Evolutionary conservation across 1,140 invertebrate genomes (phyloP).

Genomic region (Drosophila pachea): DNA sequence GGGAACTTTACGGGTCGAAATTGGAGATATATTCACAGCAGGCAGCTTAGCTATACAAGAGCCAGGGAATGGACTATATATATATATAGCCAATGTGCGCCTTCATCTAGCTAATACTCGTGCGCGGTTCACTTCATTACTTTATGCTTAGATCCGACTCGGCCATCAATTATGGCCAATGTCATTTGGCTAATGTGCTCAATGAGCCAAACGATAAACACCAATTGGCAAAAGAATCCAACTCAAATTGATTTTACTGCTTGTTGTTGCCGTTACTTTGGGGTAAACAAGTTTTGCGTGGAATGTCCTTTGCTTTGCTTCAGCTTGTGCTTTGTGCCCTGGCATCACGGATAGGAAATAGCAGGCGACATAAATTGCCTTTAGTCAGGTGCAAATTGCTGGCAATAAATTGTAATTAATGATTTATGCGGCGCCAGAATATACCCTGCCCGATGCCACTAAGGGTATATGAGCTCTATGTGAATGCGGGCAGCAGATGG

Average conservation of each 20-base stretch:
- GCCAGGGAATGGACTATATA: too few relatives aligned
- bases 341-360: constrained; percentile 43
- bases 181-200: constrained; percentile 32
- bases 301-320: constrained; percentile 17
- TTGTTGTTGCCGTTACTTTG: constrained; percentile 16
- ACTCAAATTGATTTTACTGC: constrained; percentile 12
- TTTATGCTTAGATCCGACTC: too few relatives aligned
- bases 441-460: not conserved
- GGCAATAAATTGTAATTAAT: constrained; percentile 76
- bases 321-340: constrained; percentile 15
- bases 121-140: too few relatives aligned
- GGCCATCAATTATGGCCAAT: constrained; percentile 17
- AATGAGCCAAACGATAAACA: constrained; percentile 51
- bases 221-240: constrained; percentile 48
- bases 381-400: constrained; percentile 70
- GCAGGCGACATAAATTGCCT: constrained; percentile 65
- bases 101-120: too few relatives aligned
- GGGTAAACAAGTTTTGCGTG: constrained; percentile 53
- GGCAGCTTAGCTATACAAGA: too few relatives aligned
- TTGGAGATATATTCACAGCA: too few relatives aligned
- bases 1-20: too few relatives aligned
- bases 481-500: not conserved
- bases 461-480: not conserved
- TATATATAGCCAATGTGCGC: too few relatives aligned
- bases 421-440: constrained; percentile 47